phyloP scores from a whole-genome alignment of 2,888 invertebrate species.

The Hartigia nigra region DNA sequence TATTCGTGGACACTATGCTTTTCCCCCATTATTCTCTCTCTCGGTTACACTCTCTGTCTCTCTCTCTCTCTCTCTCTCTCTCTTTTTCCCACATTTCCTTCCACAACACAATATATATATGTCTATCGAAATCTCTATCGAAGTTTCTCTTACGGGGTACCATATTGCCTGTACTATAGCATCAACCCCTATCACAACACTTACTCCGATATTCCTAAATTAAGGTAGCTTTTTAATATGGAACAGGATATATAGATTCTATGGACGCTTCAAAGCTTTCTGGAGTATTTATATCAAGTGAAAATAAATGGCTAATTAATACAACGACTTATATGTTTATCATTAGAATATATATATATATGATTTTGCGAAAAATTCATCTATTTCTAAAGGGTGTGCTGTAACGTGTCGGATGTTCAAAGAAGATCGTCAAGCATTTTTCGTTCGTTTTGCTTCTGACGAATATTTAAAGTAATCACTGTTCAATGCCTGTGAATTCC shows the following conservation, averaged over 20 bases:
- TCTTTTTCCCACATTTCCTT: conserved; percentile 5
- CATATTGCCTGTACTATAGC: conserved; percentile 43
- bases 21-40: conserved; percentile 1
- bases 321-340: neutral
- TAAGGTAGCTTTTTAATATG: conserved; percentile 38
- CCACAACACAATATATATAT: conserved; percentile 4
- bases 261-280: neutral
- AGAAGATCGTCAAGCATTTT: conserved; percentile 24
- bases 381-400: neutral
- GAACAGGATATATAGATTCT: neutral
- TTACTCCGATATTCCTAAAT: conserved; percentile 41
- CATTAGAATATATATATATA: too few species aligned
- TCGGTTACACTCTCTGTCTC: conserved; percentile 7
- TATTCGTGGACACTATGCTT: conserved; percentile 44
- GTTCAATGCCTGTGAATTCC: conserved; percentile 31
- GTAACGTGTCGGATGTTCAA: conserved; percentile 10
- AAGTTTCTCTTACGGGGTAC: conserved; percentile 9
- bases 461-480: conserved; percentile 36
- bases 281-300: neutral
- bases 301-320: neutral
- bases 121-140: neutral
- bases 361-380: neutral
- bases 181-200: conserved; percentile 37
- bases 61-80: conserved; percentile 15
- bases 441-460: conserved; percentile 13